These are phyloP conservation scores for Enhydra lutris DNA, from an alignment of 2,113 vertebrate genomes.

Conservation along the genomic window DNA sequence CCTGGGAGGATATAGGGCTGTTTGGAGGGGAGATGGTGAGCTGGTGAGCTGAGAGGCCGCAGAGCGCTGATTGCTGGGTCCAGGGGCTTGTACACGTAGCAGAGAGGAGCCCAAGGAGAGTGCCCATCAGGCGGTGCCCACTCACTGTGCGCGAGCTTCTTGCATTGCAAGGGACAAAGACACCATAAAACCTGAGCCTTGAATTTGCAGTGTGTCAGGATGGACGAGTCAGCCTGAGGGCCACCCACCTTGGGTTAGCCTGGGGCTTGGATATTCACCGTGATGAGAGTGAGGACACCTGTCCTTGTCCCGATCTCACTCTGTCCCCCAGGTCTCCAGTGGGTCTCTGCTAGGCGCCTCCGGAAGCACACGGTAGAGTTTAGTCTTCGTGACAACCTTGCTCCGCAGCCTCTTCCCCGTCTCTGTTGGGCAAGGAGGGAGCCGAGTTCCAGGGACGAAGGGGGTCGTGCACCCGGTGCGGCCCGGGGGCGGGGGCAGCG, in stretches of 20 bases:
- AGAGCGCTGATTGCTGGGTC: not conserved
- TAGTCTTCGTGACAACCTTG: not conserved
- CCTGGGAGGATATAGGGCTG: not conserved
- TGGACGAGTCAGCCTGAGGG: not conserved
- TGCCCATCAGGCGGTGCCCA: not conserved
- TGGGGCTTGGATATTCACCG: not conserved
- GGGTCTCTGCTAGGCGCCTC: not conserved
- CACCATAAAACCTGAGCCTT: no score
- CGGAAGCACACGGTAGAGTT: not conserved
- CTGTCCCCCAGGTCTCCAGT: not conserved
- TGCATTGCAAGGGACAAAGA: not conserved
- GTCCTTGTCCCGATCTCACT: not conserved
- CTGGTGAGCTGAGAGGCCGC: not conserved
- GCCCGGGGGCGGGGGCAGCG: not conserved
- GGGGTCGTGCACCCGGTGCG: not conserved
- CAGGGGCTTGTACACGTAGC: not conserved
- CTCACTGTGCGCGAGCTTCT: accelerated
- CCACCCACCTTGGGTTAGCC: not conserved
- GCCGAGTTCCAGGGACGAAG: no score
- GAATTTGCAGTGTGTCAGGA: no score
- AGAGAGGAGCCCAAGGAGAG: no score
- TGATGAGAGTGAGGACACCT: accelerated
- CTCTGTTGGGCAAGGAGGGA: not conserved
- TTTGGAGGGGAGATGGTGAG: no score
- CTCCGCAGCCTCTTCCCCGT: not conserved